phyloP scores from a whole-genome alignment of 2,113 vertebrate species.

The Mastomys natalensis region DNA sequence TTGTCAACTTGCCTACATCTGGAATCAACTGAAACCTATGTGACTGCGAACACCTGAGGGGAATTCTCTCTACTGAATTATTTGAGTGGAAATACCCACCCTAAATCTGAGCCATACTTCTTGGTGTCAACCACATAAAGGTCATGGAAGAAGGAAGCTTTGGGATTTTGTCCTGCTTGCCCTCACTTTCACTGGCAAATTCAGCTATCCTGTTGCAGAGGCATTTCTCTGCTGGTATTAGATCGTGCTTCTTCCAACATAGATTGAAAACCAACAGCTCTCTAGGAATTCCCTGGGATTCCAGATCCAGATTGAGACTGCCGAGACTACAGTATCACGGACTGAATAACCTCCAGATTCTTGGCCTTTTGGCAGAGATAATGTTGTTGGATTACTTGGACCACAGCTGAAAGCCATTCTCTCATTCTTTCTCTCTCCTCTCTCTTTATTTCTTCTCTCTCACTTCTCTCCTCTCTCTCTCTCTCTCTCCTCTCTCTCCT shows the following conservation, averaged over 20 bases:
- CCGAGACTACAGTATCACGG: neutral
- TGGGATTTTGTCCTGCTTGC: neutral
- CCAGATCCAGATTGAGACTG: neutral
- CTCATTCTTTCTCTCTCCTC: neutral
- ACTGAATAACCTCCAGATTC: neutral
- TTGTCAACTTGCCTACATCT: neutral
- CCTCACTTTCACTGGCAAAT: neutral
- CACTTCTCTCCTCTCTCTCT: too few relatives aligned
- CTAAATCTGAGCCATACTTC: neutral
- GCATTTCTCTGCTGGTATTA: neutral
- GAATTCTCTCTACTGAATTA: neutral
- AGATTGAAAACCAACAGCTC: neutral
- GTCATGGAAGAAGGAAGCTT: neutral
- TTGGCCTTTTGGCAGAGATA: neutral
- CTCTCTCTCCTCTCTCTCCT: too few relatives aligned
- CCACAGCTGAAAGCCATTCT: neutral
- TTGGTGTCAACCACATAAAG: neutral
- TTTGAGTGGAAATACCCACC: neutral
- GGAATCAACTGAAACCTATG: neutral
- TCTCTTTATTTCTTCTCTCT: too few relatives aligned
- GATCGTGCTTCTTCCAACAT: neutral
- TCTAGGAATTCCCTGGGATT: neutral
- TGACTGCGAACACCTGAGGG: neutral
- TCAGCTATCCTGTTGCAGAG: neutral
- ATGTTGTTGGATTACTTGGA: neutral